A percentile compares a stretch with the other conserved stretches of the same genome.
These are phyloP conservation scores for Leptopilina drosophilae DNA, from an alignment of 2,888 invertebrate genomes.

Conservation along the genomic window DNA sequence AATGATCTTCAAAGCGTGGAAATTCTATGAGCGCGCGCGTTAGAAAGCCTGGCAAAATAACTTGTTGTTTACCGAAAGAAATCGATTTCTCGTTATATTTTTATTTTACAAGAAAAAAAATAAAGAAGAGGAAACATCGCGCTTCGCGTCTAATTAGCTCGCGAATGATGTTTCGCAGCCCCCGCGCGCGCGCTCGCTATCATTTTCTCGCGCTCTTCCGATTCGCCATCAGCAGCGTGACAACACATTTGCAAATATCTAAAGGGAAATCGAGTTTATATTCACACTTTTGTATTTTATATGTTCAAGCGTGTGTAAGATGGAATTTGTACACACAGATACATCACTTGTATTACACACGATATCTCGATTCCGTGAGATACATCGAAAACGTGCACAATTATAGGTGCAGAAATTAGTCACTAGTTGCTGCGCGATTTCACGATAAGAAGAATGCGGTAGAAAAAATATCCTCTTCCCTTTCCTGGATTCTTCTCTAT, in stretches of 20 bases:
- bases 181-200: not conserved
- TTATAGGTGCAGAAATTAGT: not conserved
- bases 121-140: constrained; percentile 38
- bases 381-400: not conserved
- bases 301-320: too few species aligned
- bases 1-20: constrained; percentile 37
- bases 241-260: not conserved
- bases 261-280: constrained; percentile 6
- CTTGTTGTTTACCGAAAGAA: constrained; percentile 55
- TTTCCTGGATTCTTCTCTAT: too few species aligned
- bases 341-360: not conserved
- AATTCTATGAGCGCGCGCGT: constrained; percentile 20
- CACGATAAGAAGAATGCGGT: too few species aligned
- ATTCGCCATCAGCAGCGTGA: not conserved
- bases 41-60: constrained; percentile 55
- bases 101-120: constrained; percentile 43
- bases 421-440: too few species aligned
- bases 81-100: constrained; percentile 56
- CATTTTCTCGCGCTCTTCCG: constrained; percentile 4
- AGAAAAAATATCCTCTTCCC: too few species aligned
- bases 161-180: constrained; percentile 3
- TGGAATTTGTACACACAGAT: too few species aligned
- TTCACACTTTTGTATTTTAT: not conserved
- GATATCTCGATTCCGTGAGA: not conserved
- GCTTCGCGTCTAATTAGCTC: constrained; percentile 35